A percentile compares a stretch with the other conserved stretches of the same genome.
Conservation (phyloP, 2,113 vertebrate species). For the Machaerirhynchus nigripectus region DNA sequence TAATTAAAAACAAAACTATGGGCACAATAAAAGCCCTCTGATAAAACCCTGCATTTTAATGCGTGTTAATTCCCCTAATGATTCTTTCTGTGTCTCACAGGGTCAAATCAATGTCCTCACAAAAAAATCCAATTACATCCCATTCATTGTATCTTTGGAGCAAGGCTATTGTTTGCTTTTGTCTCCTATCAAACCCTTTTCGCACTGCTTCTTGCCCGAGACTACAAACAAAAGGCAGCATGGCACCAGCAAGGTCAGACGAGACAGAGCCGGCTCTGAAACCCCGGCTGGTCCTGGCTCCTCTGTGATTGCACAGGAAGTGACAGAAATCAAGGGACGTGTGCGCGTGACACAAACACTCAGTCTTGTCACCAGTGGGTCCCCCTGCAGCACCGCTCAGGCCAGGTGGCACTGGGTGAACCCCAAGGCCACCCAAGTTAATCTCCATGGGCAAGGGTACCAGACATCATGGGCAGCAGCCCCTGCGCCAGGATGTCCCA, state of each 20-base stretch:
- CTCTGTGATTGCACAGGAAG: neutral
- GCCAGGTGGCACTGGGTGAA: neutral
- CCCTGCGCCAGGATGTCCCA: rapidly evolving
- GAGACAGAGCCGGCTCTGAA: conserved; percentile 54
- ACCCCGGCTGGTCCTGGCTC: neutral
- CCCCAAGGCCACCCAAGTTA: neutral
- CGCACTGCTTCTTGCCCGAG: conserved; percentile 59
- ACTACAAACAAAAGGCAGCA: conserved; percentile 65
- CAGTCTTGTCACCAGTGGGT: rapidly evolving
- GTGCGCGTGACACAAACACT: rapidly evolving
- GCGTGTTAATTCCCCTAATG: conserved; percentile 74
- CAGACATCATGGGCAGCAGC: neutral
- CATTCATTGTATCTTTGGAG: conserved; percentile 77
- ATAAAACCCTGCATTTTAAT: conserved; percentile 72
- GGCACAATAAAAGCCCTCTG: conserved; percentile 72
- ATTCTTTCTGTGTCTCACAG: conserved; percentile 72
- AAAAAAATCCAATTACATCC: conserved; percentile 81
- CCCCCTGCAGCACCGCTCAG: rapidly evolving
- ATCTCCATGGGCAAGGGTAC: too few species aligned
- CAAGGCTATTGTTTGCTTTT: conserved; percentile 80
- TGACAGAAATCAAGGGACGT: rapidly evolving
- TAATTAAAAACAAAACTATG: conserved; percentile 80
- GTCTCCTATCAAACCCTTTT: conserved; percentile 82
- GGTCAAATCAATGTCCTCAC: conserved; percentile 82
- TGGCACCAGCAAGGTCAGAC: conserved; percentile 81